Conservation (phyloP, 2,797 vertebrate genomes). For the Sternarchorhynchus goeldii region DNA sequence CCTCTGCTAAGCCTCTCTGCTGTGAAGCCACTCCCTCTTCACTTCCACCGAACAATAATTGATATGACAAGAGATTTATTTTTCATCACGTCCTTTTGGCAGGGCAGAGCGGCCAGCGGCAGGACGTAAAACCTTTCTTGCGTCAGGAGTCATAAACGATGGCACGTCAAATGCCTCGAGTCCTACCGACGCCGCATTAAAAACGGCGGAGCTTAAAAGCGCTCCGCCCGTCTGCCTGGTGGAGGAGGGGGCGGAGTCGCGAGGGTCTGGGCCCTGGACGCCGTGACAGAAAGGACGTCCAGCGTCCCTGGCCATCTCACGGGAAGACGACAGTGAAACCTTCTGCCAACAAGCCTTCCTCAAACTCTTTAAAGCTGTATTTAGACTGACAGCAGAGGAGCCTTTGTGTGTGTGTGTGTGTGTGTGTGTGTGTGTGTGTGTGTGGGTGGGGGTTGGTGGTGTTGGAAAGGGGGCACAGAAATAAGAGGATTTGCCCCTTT, state of each 20-base stretch:
- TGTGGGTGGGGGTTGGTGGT: too few species aligned
- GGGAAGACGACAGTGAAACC: slow-evolving; percentile 52
- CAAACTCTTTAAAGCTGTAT: slow-evolving; percentile 59
- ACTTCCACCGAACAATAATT: slow-evolving; percentile 76
- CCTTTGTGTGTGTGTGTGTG: not conserved
- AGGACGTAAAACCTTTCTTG: not conserved
- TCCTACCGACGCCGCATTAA: not conserved
- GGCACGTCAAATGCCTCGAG: not conserved
- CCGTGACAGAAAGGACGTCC: not conserved
- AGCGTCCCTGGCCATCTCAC: not conserved
- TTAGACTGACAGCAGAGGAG: slow-evolving; percentile 66
- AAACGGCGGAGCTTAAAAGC: not conserved
- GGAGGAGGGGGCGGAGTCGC: too few species aligned
- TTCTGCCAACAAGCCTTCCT: slow-evolving; percentile 62
- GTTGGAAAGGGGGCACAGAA: slow-evolving; percentile 11
- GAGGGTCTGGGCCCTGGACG: too few species aligned
- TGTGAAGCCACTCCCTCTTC: slow-evolving; percentile 76
- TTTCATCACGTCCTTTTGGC: slow-evolving; percentile 17
- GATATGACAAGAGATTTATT: slow-evolving; percentile 80
- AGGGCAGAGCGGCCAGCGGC: not conserved
- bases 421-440: too few species aligned
- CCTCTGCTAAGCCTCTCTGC: slow-evolving; percentile 76
- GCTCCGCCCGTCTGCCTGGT: not conserved
- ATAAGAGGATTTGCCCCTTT: slow-evolving; percentile 75
- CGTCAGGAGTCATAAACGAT: slow-evolving; percentile 4